Base-by-base conservation (phyloP, 2,888 invertebrate species). In the Onchidella celtica region DNA sequence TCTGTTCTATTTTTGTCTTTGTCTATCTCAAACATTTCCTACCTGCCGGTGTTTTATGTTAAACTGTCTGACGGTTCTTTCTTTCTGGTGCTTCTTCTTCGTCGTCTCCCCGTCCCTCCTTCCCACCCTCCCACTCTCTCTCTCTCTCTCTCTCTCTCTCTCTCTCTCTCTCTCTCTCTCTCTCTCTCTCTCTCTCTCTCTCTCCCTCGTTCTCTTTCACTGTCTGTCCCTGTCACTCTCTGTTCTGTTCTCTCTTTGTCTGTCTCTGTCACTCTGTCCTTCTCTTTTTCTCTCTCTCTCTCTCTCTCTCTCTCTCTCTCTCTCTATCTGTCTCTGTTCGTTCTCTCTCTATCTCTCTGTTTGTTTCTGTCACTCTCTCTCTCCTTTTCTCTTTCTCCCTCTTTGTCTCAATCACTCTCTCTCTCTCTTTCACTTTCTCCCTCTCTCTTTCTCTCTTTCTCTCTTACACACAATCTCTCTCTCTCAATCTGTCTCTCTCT, bases 121-220 rank as follows among this genome's bases (percentile, higher is more conserved):
- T 36, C 38, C n/a, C 69, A 9, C 11, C 36, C 47, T 70, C 69
- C 36, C 69, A 36, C 36, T 40, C 40, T 3, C 70, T 24, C 21
- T 38, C 70, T 9, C 27, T 21, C 40, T 34, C 34, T 34, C 34
- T 34, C 40, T 9, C 21, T 34, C 40, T 36, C 24, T 70, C 47
- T 40, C 70, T 70, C 47, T 70, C 9, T 70, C 70, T 36, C 0
- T 70, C 70, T 70, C 36, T 69, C 36, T 1, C 2, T 69, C 36
- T 36, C 21, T 69, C 38, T 32, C 21, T 69, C 36, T 69, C 36
- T 69, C 69, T 69, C 36, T 34, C 69, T 32, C 47, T 47, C 47
- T 47, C 47, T 11, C 47, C 9, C 47, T 11, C 47, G 17, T 17
- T 11, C 9, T 47, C 47, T 47, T 17, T 47, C 47, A 11, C 47